phyloP scores from a whole-genome alignment of 2,113 vertebrate species.

The Brachyhypopomus occidentalis region DNA sequence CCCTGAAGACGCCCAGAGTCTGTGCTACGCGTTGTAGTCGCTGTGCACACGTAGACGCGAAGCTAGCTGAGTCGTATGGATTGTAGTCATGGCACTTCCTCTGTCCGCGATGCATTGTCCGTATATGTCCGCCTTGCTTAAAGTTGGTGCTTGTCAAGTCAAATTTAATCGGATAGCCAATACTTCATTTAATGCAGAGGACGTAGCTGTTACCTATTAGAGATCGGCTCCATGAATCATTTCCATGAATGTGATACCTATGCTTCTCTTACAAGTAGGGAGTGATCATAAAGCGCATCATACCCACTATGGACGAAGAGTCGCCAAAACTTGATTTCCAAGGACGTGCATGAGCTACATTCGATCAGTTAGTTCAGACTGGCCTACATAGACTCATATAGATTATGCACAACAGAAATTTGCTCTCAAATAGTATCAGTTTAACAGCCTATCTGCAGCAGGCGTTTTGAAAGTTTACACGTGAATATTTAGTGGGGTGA shows the following conservation, averaged over 20 bases:
- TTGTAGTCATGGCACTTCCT: slow-evolving; percentile 46
- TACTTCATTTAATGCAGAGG: not conserved
- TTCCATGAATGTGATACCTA: not conserved
- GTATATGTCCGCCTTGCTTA: slow-evolving; percentile 43
- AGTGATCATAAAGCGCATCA: slow-evolving; percentile 10
- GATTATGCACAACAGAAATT: not conserved
- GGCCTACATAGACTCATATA: not conserved
- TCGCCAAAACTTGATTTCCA: slow-evolving; percentile 16
- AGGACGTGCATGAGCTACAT: not conserved
- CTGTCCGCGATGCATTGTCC: slow-evolving; percentile 39
- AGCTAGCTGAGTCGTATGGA: slow-evolving; percentile 1
- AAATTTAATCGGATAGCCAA: slow-evolving; percentile 12
- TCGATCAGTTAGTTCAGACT: not conserved
- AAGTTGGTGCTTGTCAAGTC: slow-evolving; percentile 52
- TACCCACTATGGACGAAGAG: not conserved
- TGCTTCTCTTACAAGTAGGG: not conserved
- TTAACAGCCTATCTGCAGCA: not conserved
- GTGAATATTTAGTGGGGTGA: not conserved
- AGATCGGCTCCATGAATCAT: not conserved
- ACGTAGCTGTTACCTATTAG: not conserved
- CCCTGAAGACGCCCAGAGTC: not conserved
- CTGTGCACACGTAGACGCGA: slow-evolving; percentile 1
- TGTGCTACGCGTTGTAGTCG: not conserved
- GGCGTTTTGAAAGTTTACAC: not conserved
- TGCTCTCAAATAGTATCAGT: not conserved